Percentiles rank a stretch among this genome's conserved stretches.
Conservation (phyloP, 2,797 vertebrate species). For the Leptatherina wallacei region DNA sequence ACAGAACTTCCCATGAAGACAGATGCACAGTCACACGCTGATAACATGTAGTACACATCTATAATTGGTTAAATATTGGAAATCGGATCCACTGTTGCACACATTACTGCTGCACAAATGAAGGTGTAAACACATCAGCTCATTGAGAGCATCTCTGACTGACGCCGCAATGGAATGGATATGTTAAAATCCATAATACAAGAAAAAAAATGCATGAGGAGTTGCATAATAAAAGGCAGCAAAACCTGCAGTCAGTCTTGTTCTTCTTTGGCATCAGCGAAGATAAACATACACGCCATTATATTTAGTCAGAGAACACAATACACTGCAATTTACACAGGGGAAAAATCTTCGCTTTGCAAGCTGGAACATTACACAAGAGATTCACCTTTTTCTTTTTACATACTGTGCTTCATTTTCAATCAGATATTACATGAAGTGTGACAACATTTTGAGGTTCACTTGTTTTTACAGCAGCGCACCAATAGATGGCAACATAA, state of each 20-base stretch:
- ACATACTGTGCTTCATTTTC: not conserved
- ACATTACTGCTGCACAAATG: conserved; percentile 20
- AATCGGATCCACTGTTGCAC: conserved; percentile 9
- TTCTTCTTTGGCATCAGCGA: conserved; percentile 45
- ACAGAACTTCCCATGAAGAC: conserved; percentile 11
- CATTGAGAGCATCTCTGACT: conserved; percentile 25
- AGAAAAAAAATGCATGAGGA: conserved; percentile 46
- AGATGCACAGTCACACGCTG: conserved; percentile 13
- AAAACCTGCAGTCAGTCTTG: conserved; percentile 63
- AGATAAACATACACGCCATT: conserved; percentile 1
- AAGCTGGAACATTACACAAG: not conserved
- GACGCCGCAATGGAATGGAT: conserved; percentile 40
- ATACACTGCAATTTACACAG: not conserved
- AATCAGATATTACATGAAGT: not conserved
- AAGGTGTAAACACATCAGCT: conserved; percentile 23
- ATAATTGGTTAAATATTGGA: conserved; percentile 10
- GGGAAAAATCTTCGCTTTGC: not conserved
- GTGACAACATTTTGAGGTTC: not conserved
- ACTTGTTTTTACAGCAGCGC: conserved; percentile 51
- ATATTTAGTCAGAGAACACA: not conserved
- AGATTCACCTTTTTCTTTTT: conserved; percentile 1
- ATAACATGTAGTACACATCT: conserved; percentile 21
- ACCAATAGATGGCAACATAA: conserved; percentile 76
- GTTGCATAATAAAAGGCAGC: conserved; percentile 64
- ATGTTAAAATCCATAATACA: conserved; percentile 36